Conservation (phyloP, 2,113 vertebrate genomes). For the Elaphurus davidianus region DNA sequence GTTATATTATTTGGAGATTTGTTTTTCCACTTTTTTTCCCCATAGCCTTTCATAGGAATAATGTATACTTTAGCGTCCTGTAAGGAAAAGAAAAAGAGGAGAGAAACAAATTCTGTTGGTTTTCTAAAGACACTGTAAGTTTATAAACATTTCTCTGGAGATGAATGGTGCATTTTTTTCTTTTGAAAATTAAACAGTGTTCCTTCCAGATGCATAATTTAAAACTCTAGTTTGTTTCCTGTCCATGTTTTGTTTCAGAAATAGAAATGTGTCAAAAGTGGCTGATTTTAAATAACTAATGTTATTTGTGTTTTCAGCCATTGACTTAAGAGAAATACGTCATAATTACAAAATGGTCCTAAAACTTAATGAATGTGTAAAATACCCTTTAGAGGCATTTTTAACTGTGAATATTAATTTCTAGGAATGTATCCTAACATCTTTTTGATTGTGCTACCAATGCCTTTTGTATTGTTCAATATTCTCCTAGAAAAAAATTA, state of each 20-base stretch:
- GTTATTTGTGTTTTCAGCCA: slow-evolving; percentile 39
- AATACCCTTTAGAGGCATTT: slow-evolving; percentile 9
- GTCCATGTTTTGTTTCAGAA: slow-evolving; percentile 42
- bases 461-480: slow-evolving; percentile 40
- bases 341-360: slow-evolving; percentile 20
- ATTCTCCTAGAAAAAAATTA: slow-evolving; percentile 8
- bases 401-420: slow-evolving; percentile 52
- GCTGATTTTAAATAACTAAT: slow-evolving; percentile 45
- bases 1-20: neutral
- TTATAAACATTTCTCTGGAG: slow-evolving; percentile 25
- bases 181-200: slow-evolving; percentile 46
- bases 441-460: slow-evolving; percentile 42
- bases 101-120: neutral
- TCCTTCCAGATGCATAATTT: slow-evolving; percentile 6
- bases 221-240: slow-evolving; percentile 43
- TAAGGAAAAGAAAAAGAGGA: neutral
- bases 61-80: neutral
- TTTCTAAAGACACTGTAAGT: neutral
- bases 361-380: slow-evolving; percentile 24
- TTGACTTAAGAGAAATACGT: slow-evolving; percentile 7
- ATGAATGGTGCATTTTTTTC: slow-evolving; percentile 11
- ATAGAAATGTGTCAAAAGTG: slow-evolving; percentile 43
- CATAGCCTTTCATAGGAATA: neutral
- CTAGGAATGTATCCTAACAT: neutral
- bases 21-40: neutral